These are phyloP conservation scores for Eurosta solidaginis DNA, from an alignment of 1,140 invertebrate genomes.

Conservation along the genomic window DNA sequence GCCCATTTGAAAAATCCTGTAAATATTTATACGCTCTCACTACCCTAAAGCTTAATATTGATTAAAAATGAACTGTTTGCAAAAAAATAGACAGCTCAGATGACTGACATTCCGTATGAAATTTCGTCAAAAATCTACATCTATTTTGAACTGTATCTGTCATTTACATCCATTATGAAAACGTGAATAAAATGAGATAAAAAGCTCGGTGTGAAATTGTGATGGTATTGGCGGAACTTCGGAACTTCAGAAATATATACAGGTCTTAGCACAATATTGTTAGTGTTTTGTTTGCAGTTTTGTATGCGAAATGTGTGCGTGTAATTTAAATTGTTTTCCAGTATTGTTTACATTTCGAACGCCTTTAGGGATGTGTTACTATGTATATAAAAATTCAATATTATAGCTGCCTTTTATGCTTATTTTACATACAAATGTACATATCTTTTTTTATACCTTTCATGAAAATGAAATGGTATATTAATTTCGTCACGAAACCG, in stretches of 20 bases:
- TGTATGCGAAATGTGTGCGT: background rate
- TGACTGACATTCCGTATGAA: background rate
- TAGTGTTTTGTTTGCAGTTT: background rate
- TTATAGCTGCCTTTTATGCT: too few species aligned
- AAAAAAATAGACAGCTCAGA: background rate
- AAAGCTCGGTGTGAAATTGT: background rate
- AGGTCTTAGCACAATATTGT: background rate
- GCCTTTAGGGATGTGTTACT: background rate
- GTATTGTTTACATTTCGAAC: background rate
- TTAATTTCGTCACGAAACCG: too few species aligned
- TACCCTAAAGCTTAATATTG: background rate
- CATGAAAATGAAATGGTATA: too few species aligned
- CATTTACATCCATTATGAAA: background rate
- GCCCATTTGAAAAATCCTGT: background rate
- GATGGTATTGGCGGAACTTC: too few species aligned
- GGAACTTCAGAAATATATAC: background rate
- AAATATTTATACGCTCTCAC: constrained; percentile 14
- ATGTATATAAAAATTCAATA: too few species aligned
- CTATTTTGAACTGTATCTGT: background rate
- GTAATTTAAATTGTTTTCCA: background rate
- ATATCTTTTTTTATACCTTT: too few species aligned
- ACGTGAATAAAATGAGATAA: background rate
- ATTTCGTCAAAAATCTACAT: background rate
- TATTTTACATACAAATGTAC: too few species aligned
- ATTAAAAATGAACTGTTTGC: constrained; percentile 20